Conservation (phyloP, 1,140 invertebrate genomes). For the Sipha flava region DNA sequence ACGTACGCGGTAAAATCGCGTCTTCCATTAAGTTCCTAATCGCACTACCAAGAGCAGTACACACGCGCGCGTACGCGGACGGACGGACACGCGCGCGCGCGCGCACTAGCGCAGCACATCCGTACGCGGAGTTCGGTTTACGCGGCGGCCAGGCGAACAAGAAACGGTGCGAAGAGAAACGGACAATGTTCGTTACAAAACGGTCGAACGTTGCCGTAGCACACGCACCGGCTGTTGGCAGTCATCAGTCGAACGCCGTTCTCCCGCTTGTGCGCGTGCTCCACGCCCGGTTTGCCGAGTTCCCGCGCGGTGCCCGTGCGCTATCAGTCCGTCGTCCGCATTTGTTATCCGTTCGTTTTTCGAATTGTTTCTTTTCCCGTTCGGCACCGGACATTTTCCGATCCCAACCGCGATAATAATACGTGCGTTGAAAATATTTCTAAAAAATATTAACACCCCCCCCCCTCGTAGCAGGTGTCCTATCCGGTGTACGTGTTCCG, state of each 20-base stretch:
- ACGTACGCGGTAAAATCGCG: too few relatives aligned
- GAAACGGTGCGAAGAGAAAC: not conserved
- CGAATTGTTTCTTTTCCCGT: not conserved
- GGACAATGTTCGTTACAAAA: conserved; percentile 17
- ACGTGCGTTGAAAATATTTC: too few relatives aligned
- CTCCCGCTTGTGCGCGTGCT: conserved; percentile 4
- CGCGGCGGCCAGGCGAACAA: not conserved
- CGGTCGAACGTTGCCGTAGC: not conserved
- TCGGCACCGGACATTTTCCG: too few relatives aligned
- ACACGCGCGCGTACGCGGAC: too few relatives aligned
- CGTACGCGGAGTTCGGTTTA: not conserved
- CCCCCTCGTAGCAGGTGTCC: too few relatives aligned
- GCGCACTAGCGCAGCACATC: too few relatives aligned
- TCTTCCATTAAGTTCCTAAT: too few relatives aligned
- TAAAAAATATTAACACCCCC: too few relatives aligned
- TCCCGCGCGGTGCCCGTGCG: not conserved
- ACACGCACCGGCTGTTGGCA: not conserved
- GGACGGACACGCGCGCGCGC: too few relatives aligned
- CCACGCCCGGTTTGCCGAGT: not conserved
- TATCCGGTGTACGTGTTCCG: too few relatives aligned
- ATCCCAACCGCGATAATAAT: too few relatives aligned
- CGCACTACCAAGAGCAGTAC: too few relatives aligned
- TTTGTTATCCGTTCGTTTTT: not conserved
- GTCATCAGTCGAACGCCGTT: conserved; percentile 19
- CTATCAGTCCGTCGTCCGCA: not conserved